A percentile compares a stretch with the other conserved stretches of the same genome.
Evolutionary conservation across 2,113 vertebrate species (phyloP).

Genomic region (Brachypodius melanocephalos): DNA sequence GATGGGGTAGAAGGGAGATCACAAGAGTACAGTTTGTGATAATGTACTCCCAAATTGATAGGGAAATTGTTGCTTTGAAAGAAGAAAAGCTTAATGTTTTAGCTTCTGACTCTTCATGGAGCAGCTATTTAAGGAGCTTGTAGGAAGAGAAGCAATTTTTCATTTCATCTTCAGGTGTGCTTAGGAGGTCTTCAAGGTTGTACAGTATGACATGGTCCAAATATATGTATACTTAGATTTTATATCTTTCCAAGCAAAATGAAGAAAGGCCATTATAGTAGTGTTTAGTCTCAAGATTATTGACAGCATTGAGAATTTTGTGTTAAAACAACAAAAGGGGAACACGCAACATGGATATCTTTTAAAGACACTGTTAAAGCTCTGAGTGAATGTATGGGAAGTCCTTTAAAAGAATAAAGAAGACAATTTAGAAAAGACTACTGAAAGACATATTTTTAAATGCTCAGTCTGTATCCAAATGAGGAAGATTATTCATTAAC

Average conservation of each 20-base stretch:
- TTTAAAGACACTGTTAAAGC: not conserved
- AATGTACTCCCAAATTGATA: not conserved
- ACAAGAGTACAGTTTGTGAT: not conserved
- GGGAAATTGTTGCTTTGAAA: not conserved
- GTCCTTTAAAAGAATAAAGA: not conserved
- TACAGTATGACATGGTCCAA: not conserved
- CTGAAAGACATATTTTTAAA: not conserved
- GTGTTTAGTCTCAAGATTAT: not conserved
- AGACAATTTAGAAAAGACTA: not conserved
- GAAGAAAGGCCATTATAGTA: not conserved
- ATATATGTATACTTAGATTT: not conserved
- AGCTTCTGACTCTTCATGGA: not conserved
- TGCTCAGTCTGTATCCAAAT: not conserved
- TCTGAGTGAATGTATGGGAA: not conserved
- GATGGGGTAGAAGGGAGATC: not conserved
- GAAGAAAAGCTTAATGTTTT: not conserved
- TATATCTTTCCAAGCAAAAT: not conserved
- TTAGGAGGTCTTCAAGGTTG: not conserved
- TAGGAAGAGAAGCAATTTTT: not conserved
- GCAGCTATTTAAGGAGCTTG: not conserved
- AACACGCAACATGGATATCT: fast-evolving
- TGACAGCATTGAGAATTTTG: not conserved
- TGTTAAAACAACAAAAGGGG: not conserved
- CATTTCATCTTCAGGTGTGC: not conserved
- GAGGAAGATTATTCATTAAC: not conserved